Conservation (phyloP, 2,113 vertebrate genomes). For the Ptilonorhynchus violaceus region DNA sequence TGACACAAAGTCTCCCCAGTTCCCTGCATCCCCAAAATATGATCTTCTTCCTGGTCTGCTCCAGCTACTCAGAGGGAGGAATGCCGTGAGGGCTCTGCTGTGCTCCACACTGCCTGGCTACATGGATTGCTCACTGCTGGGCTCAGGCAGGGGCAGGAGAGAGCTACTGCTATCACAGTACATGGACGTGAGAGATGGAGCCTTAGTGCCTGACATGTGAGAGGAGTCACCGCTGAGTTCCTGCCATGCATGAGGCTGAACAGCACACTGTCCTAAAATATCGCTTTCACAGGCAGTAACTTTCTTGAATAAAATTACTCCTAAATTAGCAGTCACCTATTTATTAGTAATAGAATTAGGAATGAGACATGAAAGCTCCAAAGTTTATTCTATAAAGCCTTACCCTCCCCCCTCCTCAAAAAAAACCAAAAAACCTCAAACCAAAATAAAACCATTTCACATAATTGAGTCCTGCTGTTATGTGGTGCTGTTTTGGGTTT, state of each 20-base stretch:
- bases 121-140: accelerated
- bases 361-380: not conserved
- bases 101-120: not conserved
- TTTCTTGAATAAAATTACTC: not conserved
- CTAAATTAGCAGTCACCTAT: not conserved
- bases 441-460: not conserved
- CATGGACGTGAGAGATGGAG: accelerated
- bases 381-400: not conserved
- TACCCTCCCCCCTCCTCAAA: too few species aligned
- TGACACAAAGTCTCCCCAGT: not conserved
- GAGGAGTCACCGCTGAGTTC: not conserved
- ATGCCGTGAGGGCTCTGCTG: accelerated
- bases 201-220: too few species aligned
- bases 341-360: not conserved
- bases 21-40: not conserved
- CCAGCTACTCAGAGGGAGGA: not conserved
- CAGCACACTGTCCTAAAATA: not conserved
- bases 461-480: not conserved
- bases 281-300: not conserved
- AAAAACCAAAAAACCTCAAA: not conserved
- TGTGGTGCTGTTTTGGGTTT: not conserved
- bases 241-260: accelerated
- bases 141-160: not conserved
- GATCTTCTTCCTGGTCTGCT: not conserved
- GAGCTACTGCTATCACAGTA: accelerated